Base-by-base conservation (phyloP, 2,797 vertebrate genomes). In the Leuciscus waleckii region DNA sequence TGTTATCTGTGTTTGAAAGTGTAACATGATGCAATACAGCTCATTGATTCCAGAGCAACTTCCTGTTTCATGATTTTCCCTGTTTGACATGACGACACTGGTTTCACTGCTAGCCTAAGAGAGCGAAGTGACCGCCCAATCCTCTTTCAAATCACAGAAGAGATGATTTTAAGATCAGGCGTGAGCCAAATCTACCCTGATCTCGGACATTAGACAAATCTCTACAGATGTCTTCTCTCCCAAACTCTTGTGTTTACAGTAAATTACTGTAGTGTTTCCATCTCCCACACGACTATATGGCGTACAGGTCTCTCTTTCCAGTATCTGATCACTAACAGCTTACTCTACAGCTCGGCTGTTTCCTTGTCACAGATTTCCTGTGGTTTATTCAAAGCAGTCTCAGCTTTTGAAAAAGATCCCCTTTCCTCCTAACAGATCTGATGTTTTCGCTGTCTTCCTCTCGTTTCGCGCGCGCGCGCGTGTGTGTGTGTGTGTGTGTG, bases 11-110 rank as follows among this genome's bases (percentile, higher is more conserved):
- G 78, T 68, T 63, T 79, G 84, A 89, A 86, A 75, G 17, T 81
- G 49, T 23, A 78, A 87, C 77, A 58, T 83, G 88, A 87, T 85
- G 83, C 86, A 89, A 89, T 49, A n/a, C n/a, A 65, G 7, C 51
- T 74, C 21, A 49, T 67, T 23, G 17, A 54, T 81, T 69, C 32
- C 51, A 70, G 65, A n/a, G 46, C 19, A 70, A 70, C 37, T 81
- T 70, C 46, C 79, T 54, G 65, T 70, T 56, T 70, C 26, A 82
- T 2, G 9, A 43, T 73, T 61, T 71, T 61, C 32, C 51, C n/a
- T 56, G 51, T 61, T 81, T 61, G n/a, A 61, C 13, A 73, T 61
- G 37, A 82, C 0, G 35, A 14, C 51, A 82, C 51, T 71, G 67
- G 68, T 73, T 61, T 29, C 2, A 63, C 81, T n/a, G 10, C n/a